These are phyloP conservation scores for Halictus ligatus DNA, from an alignment of 2,888 invertebrate genomes.

Conservation along the genomic window DNA sequence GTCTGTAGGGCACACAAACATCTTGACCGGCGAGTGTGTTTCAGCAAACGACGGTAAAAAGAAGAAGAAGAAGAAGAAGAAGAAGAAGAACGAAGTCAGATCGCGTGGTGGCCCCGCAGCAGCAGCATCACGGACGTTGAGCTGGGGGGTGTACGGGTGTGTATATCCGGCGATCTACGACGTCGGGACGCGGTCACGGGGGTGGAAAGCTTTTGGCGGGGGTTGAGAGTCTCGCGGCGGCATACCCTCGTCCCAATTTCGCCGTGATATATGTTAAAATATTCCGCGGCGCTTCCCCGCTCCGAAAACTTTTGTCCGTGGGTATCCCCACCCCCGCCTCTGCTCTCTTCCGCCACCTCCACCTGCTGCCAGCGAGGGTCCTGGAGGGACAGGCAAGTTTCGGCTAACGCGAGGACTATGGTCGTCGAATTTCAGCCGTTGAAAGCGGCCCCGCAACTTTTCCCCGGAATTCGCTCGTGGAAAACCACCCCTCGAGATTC, in stretches of 20 bases:
- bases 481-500: constrained; percentile 6
- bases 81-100: constrained; percentile 27
- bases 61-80: not conserved
- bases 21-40: constrained; percentile 51
- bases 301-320: constrained; percentile 54
- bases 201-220: constrained; percentile 41
- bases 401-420: constrained; percentile 78
- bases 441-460: constrained; percentile 72
- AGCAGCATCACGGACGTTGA: not conserved
- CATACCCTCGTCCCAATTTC: constrained; percentile 73
- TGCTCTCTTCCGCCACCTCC: constrained; percentile 21
- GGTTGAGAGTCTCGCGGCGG: constrained; percentile 45
- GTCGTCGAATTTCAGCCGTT: constrained; percentile 71
- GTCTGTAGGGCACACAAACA: constrained; percentile 77
- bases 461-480: not conserved
- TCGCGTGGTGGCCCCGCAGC: constrained; percentile 23
- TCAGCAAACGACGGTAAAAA: not conserved
- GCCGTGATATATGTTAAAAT: constrained; percentile 78
- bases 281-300: constrained; percentile 71
- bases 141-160: not conserved
- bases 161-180: constrained; percentile 36
- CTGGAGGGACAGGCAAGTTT: constrained; percentile 51
- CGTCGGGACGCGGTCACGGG: constrained; percentile 24
- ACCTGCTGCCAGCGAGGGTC: constrained; percentile 38
- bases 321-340: constrained; percentile 14